Conservation (phyloP, 2,797 vertebrate genomes). For the Coreius guichenoti region DNA sequence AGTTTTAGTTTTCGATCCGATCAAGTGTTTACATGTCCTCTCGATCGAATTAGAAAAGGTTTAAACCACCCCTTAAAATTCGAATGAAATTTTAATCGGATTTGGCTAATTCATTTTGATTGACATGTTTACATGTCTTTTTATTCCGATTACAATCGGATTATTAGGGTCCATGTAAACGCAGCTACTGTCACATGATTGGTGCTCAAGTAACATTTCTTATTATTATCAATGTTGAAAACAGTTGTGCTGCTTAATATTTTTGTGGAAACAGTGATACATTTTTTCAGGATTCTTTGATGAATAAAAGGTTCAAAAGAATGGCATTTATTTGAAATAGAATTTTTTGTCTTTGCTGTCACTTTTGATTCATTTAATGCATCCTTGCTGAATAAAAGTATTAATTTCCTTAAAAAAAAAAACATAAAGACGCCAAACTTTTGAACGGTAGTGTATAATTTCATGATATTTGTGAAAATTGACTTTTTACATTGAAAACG, state of each 20-base stretch:
- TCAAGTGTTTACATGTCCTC: no score
- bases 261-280: not conserved
- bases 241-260: not conserved
- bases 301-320: no score
- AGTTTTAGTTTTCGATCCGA: no score
- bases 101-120: no score
- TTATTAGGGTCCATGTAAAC: no score
- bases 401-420: not conserved
- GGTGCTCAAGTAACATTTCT: not conserved
- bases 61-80: no score
- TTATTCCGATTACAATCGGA: no score
- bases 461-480: not conserved
- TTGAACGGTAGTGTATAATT: not conserved
- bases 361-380: not conserved
- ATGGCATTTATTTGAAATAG: no score
- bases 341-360: not conserved
- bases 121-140: no score
- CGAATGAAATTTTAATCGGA: no score
- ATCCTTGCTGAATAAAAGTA: not conserved
- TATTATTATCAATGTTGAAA: not conserved
- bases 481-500: not conserved
- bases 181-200: not conserved
- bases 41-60: no score
- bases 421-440: not conserved
- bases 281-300: no score